Evolutionary conservation across 1,140 invertebrate genomes (phyloP), one percentile per base, ranked within the genome.

Genomic region (Apis cerana): DNA sequence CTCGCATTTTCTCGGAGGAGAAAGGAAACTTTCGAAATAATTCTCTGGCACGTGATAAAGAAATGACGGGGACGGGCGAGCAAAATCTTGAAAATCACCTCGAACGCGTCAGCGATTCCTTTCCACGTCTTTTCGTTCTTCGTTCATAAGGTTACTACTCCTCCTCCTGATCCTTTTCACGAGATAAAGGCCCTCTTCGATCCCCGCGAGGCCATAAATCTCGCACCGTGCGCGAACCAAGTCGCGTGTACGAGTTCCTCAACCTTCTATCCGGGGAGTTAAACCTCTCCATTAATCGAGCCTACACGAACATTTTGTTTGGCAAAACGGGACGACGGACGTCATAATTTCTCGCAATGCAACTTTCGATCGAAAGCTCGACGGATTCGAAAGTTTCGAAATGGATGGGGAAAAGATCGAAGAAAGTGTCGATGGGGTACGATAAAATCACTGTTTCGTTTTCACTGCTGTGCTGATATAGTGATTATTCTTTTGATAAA

Each of bases 101-200:
- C 33, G 17, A 54, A 23, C 75, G 48, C 54, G 64, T 87, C 80
- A 86, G 84, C 85, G 75, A 76, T 83, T 87, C 70, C 59, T 75
- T 87, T 86, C 84, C 71, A 71, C 74, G 17, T 50, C 77, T 27
- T 11, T 0, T 54, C n/a, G 21, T 1, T 15, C 23, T 69, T 19
- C 19, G 15, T 27, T 79, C 69, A 62, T 86, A 83, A 83, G 79
- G 68, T 81, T 81, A 15, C 33, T 43, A 19, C 33, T 43, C 33
- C 33, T 43, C 27, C 27, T 54, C 19, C 50, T 15, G 62, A 86
- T 86, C 61, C 56, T 79, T 68, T 19, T 61, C 61, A 10, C 12
- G 61, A 52, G 74, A 83, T 83, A 71, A 87, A 87, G 61, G 76
- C 58, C 33, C 19, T 21, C 43, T 27, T 27, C n/a, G 65, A 68